Evolutionary conservation across 2,113 vertebrate genomes (phyloP).

Genomic region (Myotis lucifugus): DNA sequence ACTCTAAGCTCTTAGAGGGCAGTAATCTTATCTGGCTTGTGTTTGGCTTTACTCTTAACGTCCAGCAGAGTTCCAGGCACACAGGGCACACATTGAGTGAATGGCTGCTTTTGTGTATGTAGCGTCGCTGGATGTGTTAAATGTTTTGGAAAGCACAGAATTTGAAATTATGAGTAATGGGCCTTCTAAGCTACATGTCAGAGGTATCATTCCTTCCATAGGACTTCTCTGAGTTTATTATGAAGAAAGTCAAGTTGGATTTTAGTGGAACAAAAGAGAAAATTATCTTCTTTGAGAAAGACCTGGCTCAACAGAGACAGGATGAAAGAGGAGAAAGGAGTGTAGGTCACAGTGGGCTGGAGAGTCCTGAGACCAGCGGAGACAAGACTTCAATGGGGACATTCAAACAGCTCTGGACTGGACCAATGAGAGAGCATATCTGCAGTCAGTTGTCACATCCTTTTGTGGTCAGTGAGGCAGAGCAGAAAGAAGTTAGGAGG

Average conservation of each 20-base stretch:
- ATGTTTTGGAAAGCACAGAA: neutral
- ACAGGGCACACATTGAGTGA: neutral
- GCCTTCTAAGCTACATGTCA: neutral
- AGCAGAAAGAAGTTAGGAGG: slow-evolving; percentile 22
- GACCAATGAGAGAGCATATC: neutral
- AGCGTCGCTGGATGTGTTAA: neutral
- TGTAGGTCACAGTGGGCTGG: neutral
- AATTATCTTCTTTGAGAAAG: neutral
- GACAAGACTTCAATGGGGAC: neutral
- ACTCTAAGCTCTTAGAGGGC: neutral
- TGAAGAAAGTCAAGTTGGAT: neutral
- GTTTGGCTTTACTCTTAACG: neutral
- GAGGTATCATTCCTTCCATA: neutral
- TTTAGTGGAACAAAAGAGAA: slow-evolving; percentile 24
- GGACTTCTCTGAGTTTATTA: neutral
- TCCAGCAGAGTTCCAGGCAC: neutral
- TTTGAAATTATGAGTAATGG: neutral
- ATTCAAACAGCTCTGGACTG: neutral
- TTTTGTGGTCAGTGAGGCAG: slow-evolving; percentile 3
- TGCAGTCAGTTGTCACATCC: neutral
- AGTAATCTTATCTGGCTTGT: neutral
- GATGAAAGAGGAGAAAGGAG: neutral
- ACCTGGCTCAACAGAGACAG: neutral
- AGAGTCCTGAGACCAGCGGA: neutral
- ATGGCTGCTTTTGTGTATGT: neutral